Evolutionary conservation across 2,797 vertebrate genomes (phyloP).

Genomic region (Smutsia gigantea): DNA sequence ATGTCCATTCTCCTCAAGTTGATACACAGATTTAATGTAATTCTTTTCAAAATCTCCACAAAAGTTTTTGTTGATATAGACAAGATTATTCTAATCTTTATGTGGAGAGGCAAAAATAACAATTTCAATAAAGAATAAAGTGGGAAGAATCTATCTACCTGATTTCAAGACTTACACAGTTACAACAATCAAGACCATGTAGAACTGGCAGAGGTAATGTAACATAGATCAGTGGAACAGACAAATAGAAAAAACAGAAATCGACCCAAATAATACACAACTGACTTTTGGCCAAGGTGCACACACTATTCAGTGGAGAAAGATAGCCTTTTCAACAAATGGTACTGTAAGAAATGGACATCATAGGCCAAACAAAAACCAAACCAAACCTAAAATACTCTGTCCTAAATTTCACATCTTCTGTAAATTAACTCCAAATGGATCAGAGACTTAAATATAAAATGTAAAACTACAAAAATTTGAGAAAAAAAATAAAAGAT

Average conservation of each 20-base stretch:
- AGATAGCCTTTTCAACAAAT: background rate
- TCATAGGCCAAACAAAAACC: background rate
- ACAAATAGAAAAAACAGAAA: background rate
- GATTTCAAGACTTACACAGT: background rate
- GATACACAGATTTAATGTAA: background rate
- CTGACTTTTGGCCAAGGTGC: conserved; percentile 18
- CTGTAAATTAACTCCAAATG: background rate
- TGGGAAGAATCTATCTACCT: background rate
- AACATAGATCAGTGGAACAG: background rate
- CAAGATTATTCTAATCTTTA: background rate
- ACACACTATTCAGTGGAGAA: background rate
- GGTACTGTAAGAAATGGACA: background rate
- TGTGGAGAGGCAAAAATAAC: background rate
- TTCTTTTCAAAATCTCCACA: background rate
- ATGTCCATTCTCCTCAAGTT: background rate
- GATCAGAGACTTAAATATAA: background rate
- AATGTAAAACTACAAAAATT: background rate
- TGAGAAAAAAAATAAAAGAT: background rate
- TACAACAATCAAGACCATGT: background rate
- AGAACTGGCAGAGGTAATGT: background rate
- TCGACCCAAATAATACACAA: background rate
- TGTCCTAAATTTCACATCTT: background rate
- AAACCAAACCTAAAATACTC: background rate
- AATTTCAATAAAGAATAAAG: background rate
- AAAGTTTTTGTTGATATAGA: background rate